Evolutionary conservation across 2,888 invertebrate genomes (phyloP).

Genomic region (Ophion ellenae): DNA sequence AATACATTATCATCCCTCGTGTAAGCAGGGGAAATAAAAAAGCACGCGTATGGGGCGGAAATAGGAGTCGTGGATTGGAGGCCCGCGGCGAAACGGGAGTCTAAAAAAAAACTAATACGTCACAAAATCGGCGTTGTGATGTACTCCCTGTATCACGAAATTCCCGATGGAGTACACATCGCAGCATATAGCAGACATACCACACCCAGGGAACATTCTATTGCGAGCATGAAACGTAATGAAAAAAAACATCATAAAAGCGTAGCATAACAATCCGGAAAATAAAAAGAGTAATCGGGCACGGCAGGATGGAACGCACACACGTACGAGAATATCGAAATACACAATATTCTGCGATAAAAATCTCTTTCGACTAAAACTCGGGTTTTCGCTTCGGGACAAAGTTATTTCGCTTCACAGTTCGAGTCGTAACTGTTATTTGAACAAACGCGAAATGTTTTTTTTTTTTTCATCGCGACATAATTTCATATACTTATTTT

Average conservation of each 20-base stretch:
- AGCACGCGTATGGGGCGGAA: neutral
- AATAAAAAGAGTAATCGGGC: constrained; percentile 5
- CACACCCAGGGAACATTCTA: constrained; percentile 17
- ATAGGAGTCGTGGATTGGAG: neutral
- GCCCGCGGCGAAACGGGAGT: constrained; percentile 44
- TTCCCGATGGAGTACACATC: constrained; percentile 24
- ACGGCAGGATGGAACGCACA: neutral
- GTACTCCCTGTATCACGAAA: constrained; percentile 17
- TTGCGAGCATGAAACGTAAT: constrained; percentile 16
- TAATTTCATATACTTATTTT: neutral
- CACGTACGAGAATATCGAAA: neutral
- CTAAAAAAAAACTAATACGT: constrained; percentile 14
- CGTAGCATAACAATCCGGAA: constrained; percentile 12
- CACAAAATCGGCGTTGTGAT: constrained; percentile 23
- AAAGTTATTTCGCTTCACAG: constrained; percentile 10
- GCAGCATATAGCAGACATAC: constrained; percentile 1
- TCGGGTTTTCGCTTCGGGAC: neutral
- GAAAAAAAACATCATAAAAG: constrained; percentile 2
- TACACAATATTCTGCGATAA: constrained; percentile 24
- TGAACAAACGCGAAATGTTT: neutral
- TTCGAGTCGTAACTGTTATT: neutral
- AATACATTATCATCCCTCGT: constrained; percentile 9
- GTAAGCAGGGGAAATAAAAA: constrained; percentile 19
- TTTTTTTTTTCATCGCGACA: constrained; percentile 1
- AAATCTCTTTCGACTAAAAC: constrained; percentile 23